phyloP scores from a whole-genome alignment of 1,140 invertebrate species.

The Bombus huntii region DNA sequence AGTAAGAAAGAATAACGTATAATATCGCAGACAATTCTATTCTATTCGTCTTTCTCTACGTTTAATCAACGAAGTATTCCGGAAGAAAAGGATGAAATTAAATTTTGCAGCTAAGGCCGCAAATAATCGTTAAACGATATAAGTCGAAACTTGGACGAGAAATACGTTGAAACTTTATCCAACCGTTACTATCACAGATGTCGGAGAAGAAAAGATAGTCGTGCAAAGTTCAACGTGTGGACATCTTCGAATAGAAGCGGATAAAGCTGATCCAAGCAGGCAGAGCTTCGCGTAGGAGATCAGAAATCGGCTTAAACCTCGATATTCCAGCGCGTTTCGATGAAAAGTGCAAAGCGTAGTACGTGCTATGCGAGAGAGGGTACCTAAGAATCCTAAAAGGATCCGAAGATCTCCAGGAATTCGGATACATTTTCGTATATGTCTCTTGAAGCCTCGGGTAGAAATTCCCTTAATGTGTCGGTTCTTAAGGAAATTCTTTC shows the following conservation, averaged over 20 bases:
- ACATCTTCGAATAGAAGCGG: conserved; percentile 54
- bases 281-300: conserved; percentile 48
- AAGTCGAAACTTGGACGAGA: not conserved
- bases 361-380: conserved; percentile 46
- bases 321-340: conserved; percentile 56
- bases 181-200: not conserved
- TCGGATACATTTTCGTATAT: conserved; percentile 59
- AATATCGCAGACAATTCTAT: no score
- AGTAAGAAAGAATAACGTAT: no score
- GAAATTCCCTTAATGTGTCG: not conserved
- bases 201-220: conserved; percentile 43
- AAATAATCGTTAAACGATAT: not conserved
- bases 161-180: not conserved
- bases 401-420: conserved; percentile 49
- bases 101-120: no score
- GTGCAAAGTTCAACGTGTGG: conserved; percentile 48
- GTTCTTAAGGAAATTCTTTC: not conserved
- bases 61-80: no score
- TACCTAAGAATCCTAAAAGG: conserved; percentile 62
- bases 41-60: no score
- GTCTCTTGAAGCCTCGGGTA: not conserved
- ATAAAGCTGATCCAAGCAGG: conserved; percentile 65
- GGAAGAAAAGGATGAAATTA: no score
- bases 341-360: conserved; percentile 68
- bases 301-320: conserved; percentile 67